Evolutionary conservation across 1,140 invertebrate species (phyloP), one percentile per base, ranked within the genome.

Genomic region (Meloidogyne chitwoodi): DNA sequence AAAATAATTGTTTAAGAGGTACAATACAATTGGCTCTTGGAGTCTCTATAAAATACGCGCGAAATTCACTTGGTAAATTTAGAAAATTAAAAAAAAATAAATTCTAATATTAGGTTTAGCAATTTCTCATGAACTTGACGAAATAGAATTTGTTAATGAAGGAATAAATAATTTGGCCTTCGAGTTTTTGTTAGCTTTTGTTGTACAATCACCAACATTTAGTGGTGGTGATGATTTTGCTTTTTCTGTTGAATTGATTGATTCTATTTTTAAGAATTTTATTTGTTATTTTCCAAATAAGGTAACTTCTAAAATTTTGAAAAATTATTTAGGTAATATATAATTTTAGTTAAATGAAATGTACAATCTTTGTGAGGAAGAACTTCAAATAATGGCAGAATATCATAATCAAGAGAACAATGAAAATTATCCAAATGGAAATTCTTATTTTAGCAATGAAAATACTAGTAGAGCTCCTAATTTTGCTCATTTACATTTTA

Each of bases 261-360:
- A 76, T 41, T 75, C 71, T 27, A 34, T 76, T 8, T 29, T 76
- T 11, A 76, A 76, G 29, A 76, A 76, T 63, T 76, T 76, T 26
- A 74, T 76, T 19, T 74, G 75, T 44, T 76, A 76, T 71, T 76
- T 76, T 69, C 68, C 64, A 11, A 61, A 70, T 38, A 76, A 76
- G 67, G 75, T 70, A 31, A 24, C 14, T 34, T 22, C 27, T 19
- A 31, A 72, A n/a, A n/a, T n/a, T n/a, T n/a, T 27, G 12, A 10
- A 29, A 8, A 65, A 26, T 74, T 8, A 26, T 70, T 19, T 75
- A 74, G 26, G 19, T 22, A 11, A 22, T 26, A 16, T 27, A 41
- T 26, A n/a, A 10, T 26, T 76, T 76, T 24, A 76, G 75, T 63
- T 76, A 27, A 31, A 63, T 41, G 75, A 76, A 41, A 29, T 76